Evolutionary conservation across 2,113 vertebrate genomes (phyloP), one percentile per base, ranked within the genome.

Genomic region (Daboia siamensis): DNA sequence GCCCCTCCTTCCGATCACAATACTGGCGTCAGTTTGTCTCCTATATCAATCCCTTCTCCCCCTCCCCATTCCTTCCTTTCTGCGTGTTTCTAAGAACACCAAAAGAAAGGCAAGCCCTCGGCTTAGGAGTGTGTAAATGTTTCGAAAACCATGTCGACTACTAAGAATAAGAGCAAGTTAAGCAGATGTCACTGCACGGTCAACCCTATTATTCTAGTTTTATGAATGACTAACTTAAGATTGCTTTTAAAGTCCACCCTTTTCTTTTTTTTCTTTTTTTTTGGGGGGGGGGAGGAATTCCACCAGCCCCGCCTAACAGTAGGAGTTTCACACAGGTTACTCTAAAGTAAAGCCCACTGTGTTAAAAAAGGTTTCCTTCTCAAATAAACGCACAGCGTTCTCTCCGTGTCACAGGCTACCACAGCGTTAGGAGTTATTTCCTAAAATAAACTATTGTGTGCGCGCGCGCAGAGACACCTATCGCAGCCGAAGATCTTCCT

Each of bases 21-120:
- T 89, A 94, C 97, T 94, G 98, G 98, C 98, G 98, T 98, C 98
- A 95, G 96, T 84, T 44, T 96, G 97, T 98, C 98, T 97, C 97
- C 93, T 44, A 91, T 48, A 91, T 88, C 92, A 94, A 84, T 94
- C 94, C 92, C 29, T 33, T 20, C 94, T 4, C 91, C 88, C 94
- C 85, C 87, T 94, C 84, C 91, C 96, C 52, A 44, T 23, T 80
- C 87, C 91, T 90, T 95, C 96, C 95, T 88, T 88, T 90, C 93
- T 90, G 95, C 96, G 46, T 91, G 39, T 89, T 89, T 80, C 55
- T 44, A 85, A 89, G 57, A 46, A 23, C 39, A 54, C 74, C 33
- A 21, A 46, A n/a, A 46, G 85, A 17, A 24, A 12, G 74, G 74
- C 55, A 20, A 39, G 20, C 39, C 26, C 74, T 33, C 26, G 11